These are phyloP conservation scores for Acipenser ruthenus DNA, from an alignment of 2,797 vertebrate species.

Conservation along the genomic window DNA sequence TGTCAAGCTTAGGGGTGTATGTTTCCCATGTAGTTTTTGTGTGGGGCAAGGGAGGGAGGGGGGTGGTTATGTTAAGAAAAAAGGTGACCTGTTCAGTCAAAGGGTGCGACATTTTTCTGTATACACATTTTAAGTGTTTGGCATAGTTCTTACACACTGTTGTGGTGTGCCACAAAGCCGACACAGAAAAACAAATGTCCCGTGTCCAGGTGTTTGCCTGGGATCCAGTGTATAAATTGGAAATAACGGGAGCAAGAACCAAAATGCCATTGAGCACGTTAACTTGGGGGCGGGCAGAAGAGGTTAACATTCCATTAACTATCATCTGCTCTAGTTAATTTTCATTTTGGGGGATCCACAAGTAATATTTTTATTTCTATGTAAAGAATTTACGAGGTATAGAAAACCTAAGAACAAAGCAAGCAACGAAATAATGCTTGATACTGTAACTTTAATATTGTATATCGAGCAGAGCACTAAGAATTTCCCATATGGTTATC, in stretches of 20 bases:
- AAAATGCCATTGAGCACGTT: conserved; percentile 23
- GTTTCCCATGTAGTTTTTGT: conserved; percentile 73
- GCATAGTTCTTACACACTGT: conserved; percentile 66
- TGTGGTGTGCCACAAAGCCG: conserved; percentile 64
- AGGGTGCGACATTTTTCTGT: conserved; percentile 62
- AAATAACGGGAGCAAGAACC: conserved; percentile 44
- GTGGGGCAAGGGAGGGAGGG: conserved; percentile 31
- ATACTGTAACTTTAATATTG: conserved; percentile 75
- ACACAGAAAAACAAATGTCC: conserved; percentile 48
- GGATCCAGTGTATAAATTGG: conserved; percentile 49
- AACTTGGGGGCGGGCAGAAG: conserved; percentile 64
- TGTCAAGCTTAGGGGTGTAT: conserved; percentile 37
- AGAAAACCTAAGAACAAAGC: conserved; percentile 78
- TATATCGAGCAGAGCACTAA: conserved; percentile 72
- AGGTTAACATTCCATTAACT: conserved; percentile 84
- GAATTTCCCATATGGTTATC: conserved; percentile 69
- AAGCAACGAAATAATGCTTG: conserved; percentile 73
- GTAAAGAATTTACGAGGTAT: conserved; percentile 64
- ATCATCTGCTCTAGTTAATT: conserved; percentile 66
- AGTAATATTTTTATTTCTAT: conserved; percentile 69
- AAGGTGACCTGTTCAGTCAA: conserved; percentile 62
- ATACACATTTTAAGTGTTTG: conserved; percentile 63
- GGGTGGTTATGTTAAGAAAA: conserved; percentile 41
- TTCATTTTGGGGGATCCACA: conserved; percentile 63
- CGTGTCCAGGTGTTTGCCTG: conserved; percentile 51